Conservation (phyloP, 2,888 invertebrate species). For the Auanema sp. region DNA sequence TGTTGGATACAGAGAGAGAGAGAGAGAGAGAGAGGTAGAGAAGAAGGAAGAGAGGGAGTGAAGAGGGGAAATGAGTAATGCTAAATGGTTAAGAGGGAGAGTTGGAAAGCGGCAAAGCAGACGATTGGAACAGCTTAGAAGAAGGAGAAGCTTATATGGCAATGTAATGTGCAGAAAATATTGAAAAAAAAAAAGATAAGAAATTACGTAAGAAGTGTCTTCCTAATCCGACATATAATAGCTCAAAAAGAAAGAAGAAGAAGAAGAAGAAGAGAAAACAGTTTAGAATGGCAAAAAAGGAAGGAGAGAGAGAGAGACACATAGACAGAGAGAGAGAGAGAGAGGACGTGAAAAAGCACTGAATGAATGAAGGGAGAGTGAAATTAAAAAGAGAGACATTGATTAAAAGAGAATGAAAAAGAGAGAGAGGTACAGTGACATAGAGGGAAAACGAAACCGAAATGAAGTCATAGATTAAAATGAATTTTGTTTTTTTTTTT, state of each 20-base stretch:
- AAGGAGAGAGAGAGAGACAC: no score
- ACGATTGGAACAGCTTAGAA: background rate
- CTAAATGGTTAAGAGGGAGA: background rate
- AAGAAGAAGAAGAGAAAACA: no score
- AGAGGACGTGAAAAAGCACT: no score
- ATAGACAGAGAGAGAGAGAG: no score
- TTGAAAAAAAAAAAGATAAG: background rate
- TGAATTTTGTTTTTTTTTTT: no score
- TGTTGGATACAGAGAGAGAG: background rate
- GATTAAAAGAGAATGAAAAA: no score
- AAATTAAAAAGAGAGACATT: no score
- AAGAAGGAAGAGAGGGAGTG: background rate
- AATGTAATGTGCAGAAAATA: background rate
- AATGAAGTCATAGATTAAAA: background rate
- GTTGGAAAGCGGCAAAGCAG: no score
- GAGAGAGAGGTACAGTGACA: background rate
- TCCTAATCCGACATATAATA: background rate
- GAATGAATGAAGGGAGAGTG: background rate
- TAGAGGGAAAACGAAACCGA: background rate
- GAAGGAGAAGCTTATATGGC: conserved; percentile 1
- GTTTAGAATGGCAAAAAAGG: no score
- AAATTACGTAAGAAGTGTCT: background rate
- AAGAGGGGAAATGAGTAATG: conserved; percentile 4
- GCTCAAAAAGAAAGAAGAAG: background rate
- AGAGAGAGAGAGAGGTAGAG: background rate